Conservation (phyloP, 1,140 invertebrate genomes). For the Drosophila suzukii region DNA sequence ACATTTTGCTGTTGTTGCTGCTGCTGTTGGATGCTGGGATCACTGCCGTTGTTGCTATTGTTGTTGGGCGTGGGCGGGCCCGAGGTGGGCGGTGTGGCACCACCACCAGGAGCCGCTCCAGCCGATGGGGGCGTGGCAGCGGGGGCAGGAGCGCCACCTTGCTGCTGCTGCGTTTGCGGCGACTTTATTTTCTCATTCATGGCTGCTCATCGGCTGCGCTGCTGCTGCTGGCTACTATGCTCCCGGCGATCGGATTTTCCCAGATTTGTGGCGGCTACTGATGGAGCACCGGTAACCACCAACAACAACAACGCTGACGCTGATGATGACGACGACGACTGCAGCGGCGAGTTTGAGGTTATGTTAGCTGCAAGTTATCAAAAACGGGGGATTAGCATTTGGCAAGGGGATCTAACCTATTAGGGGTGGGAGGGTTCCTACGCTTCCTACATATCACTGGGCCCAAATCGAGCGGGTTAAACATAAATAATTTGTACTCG, state of each 20-base stretch:
- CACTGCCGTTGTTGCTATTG: conserved; percentile 54
- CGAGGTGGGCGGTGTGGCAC: conserved; percentile 67
- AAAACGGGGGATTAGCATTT: conserved; percentile 64
- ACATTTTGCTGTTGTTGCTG: conserved; percentile 25
- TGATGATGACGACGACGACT: conserved; percentile 71
- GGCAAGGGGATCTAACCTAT: conserved; percentile 35
- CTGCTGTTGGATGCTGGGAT: conserved; percentile 35
- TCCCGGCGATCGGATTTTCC: conserved; percentile 19
- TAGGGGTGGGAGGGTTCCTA: conserved; percentile 2
- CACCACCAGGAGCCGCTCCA: conserved; percentile 33
- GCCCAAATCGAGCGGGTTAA: conserved; percentile 30
- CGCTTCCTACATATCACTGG: conserved; percentile 15
- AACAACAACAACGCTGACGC: conserved; percentile 66
- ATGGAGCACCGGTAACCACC: conserved; percentile 65
- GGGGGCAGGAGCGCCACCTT: conserved; percentile 49
- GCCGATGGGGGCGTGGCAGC: conserved; percentile 46
- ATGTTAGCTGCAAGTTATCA: conserved; percentile 80
- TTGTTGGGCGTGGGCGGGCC: conserved; percentile 77
- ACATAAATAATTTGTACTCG: conserved; percentile 67
- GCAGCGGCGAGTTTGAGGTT: conserved; percentile 81
- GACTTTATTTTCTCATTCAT: conserved; percentile 84
- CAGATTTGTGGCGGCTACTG: conserved; percentile 10
- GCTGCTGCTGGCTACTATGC: conserved; percentile 3
- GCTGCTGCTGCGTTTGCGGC: conserved; percentile 63
- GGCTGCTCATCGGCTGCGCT: conserved; percentile 34